Conservation (phyloP, 2,888 invertebrate species). For the Siphlonurus alternatus region DNA sequence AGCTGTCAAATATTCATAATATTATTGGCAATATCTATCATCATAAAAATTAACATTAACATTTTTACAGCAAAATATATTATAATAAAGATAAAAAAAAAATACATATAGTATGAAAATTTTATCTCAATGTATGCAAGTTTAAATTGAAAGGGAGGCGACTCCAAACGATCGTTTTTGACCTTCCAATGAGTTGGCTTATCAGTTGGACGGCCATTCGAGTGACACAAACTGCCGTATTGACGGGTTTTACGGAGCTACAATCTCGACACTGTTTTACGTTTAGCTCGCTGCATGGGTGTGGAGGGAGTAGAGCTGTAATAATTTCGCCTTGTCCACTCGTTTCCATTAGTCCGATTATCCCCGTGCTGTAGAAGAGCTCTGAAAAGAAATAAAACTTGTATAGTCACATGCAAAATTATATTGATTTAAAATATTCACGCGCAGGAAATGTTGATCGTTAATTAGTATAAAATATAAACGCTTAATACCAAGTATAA, state of each 20-base stretch:
- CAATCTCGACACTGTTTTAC: neutral
- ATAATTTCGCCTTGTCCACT: neutral
- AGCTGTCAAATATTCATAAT: neutral
- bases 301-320: neutral
- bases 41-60: neutral
- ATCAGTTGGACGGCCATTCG: neutral
- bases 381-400: too few relatives aligned
- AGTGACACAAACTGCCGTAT: neutral
- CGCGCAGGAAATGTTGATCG: too few relatives aligned
- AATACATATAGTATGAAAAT: neutral
- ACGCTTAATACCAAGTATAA: too few relatives aligned
- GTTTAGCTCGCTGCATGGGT: neutral
- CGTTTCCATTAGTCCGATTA: neutral
- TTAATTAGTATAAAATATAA: too few relatives aligned
- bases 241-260: neutral
- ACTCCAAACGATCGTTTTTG: neutral
- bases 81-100: slow-evolving; percentile 1
- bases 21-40: neutral
- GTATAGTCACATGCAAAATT: too few relatives aligned
- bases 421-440: too few relatives aligned
- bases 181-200: neutral
- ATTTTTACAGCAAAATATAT: neutral
- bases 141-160: neutral
- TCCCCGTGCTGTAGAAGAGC: too few relatives aligned
- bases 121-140: neutral